A percentile compares a stretch with the other conserved stretches of the same genome.
Conservation (phyloP, 2,797 vertebrate species). For the Chelidonichthys spinosus region DNA sequence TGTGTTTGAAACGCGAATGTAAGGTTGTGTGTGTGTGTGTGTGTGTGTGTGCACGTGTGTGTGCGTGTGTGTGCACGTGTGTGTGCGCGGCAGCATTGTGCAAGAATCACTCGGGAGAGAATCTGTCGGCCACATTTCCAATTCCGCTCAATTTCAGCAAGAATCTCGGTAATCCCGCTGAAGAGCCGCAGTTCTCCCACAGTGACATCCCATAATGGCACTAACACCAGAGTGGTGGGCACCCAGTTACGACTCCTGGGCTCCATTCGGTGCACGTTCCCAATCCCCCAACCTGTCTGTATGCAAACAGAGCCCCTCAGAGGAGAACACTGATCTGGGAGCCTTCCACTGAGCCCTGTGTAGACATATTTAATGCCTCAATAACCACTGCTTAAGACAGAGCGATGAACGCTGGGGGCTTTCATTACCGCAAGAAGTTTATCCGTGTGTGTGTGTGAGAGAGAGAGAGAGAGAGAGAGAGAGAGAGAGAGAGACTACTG, state of each 20-base stretch:
- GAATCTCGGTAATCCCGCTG: constrained; percentile 84
- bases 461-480: constrained; percentile 9
- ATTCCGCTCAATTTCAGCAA: constrained; percentile 82
- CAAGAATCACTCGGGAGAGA: constrained; percentile 66
- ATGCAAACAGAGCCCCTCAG: constrained; percentile 82
- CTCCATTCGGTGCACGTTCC: constrained; percentile 78
- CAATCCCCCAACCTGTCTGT: constrained; percentile 82
- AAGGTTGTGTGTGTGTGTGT: constrained; percentile 20
- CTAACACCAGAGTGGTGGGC: constrained; percentile 82
- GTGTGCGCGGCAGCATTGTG: constrained; percentile 20
- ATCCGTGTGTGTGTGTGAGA: constrained; percentile 41
- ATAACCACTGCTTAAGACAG: constrained; percentile 83
- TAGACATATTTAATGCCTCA: constrained; percentile 85
- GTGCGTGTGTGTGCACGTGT: constrained; percentile 11
- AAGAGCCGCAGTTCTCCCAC: constrained; percentile 82
- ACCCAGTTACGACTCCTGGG: constrained; percentile 78
- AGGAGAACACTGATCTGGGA: constrained; percentile 80
- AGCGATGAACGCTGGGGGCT: constrained; percentile 80
- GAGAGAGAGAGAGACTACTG: constrained; percentile 35
- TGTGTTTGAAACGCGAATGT: constrained; percentile 51
- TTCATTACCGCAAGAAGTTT: constrained; percentile 75
- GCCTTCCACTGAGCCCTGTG: constrained; percentile 81
- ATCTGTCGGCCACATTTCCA: constrained; percentile 77
- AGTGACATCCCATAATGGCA: constrained; percentile 85
- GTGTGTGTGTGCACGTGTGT: constrained; percentile 24